Evolutionary conservation across 2,113 vertebrate species (phyloP), one percentile per base, ranked within the genome.

Genomic region (Montifringilla adamsi): DNA sequence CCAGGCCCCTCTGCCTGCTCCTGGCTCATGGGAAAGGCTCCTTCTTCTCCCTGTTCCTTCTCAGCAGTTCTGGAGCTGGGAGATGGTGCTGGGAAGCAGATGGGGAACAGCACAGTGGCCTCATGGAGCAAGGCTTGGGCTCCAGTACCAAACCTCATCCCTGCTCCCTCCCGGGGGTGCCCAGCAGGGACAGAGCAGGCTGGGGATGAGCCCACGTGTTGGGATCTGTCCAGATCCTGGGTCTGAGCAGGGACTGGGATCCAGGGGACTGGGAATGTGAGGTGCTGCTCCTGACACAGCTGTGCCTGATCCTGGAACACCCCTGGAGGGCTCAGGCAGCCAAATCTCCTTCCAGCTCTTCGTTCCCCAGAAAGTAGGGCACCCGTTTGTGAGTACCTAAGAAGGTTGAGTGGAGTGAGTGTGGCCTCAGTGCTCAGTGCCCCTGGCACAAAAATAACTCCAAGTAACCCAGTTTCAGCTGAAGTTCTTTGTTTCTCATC

Each of bases 161-260:
- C 3, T 11, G 69, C 52, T 75, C 33, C 58, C 26, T 68, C 33
- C 66, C 0, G 0, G 3, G 56, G 41, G 33, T 49, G 39, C 79
- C 46, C 11, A 9, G 6, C 6, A 11, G 39, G 50, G 33, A 44
- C 58, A 22, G 26, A 24, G 81, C 0, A 0, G 17, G 15, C 15
- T 10, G 10, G 22, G 26, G 11, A n/a, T 1, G 9, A 83, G 43
- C 43, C 56, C 12, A 3, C 0, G 0, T 3, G 7, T 2, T 2
- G 7, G 35, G 60, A 41, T 0, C n/a, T 31, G 56, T 33, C 31
- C 0, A 1, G 46, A 47, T 26, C 37, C 7, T 3, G 3, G 33
- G 33, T 43, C 5, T 28, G 30, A 30, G 72, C 11, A 33, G 46
- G 28, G 14, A 4, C 30, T 16, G 44, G 23, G 30, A 43, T 41